phyloP scores from a whole-genome alignment of 2,797 vertebrate species.

The Tokudaia muenninki region DNA sequence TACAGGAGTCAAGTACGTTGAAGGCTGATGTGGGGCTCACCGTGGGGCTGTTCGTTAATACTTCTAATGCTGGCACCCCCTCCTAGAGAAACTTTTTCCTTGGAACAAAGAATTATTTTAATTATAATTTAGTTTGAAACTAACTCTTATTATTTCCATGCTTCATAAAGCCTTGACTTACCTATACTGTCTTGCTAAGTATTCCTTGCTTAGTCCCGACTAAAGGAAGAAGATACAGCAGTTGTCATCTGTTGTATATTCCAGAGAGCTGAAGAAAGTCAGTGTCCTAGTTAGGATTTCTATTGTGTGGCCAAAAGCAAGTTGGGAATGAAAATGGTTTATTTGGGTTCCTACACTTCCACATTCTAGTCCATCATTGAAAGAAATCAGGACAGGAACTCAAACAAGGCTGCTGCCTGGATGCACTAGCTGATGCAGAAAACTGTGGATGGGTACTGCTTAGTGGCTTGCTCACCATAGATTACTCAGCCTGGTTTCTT shows the following conservation, averaged over 20 bases:
- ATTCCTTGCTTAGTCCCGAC: background rate
- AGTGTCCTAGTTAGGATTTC: background rate
- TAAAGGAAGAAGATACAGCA: background rate
- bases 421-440: background rate
- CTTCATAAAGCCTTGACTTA: background rate
- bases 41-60: background rate
- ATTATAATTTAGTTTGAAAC: background rate
- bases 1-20: background rate
- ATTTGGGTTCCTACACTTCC: background rate
- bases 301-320: background rate
- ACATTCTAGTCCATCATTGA: too few relatives aligned
- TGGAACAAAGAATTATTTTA: background rate
- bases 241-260: background rate
- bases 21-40: background rate
- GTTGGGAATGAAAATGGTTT: background rate
- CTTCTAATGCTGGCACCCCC: background rate
- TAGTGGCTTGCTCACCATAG: background rate
- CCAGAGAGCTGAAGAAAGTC: background rate
- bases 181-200: background rate
- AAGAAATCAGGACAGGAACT: background rate
- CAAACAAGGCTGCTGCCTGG: background rate
- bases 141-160: background rate
- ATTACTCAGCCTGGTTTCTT: background rate
- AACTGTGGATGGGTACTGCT: background rate
- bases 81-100: slow-evolving; percentile 15